Base-by-base conservation (phyloP, 2,888 invertebrate species). In the Suillia variegata region DNA sequence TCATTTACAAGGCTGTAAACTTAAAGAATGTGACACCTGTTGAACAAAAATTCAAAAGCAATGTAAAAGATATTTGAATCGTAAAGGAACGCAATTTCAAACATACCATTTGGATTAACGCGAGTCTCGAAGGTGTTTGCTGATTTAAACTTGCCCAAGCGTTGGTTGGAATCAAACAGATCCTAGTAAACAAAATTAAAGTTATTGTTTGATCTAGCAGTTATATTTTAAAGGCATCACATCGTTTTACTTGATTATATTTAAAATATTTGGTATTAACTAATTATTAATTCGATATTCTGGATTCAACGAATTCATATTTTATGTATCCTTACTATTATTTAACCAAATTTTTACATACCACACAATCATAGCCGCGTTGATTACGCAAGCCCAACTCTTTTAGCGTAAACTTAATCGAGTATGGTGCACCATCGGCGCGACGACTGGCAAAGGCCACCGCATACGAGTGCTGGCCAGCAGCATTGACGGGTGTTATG, bases 361-460 rank as follows among this genome's bases (percentile, higher is more conserved):
- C 80, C 54, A 69, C 62, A 24, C 80, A 76, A 8, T 57, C 47
- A 56, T 82, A 82, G 13, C 82, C 82, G 13, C 67, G 65, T 10
- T 56, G 45, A 62, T 74, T 76, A 2, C 58, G 70, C n/a, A 85
- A 64, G 2, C 78, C 79, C 13, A 85, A 62, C 38, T 80, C 78
- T 22, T 72, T 69, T 1, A 83, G 63, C 6, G 70, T 68, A 34
- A 77, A 67, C 3, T 65, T 69, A 20, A 80, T 67, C 8, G 72
- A 56, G 59, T 75, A 78, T 1, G 84, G 83, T 15, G 78, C 70
- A 12, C 84, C 84, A 70, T 83, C 83, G 2, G 73, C 62, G 1
- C 84, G 79, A 2, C 78, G 78, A 61, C 82, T 84, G 2, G 82
- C 79, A 65, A 84, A 82, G 26, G 83, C 84, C 13, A 85, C 70